Evolutionary conservation across 2,113 vertebrate genomes (phyloP), one percentile per base, ranked within the genome.

Genomic region (Anthoscopus minutus): DNA sequence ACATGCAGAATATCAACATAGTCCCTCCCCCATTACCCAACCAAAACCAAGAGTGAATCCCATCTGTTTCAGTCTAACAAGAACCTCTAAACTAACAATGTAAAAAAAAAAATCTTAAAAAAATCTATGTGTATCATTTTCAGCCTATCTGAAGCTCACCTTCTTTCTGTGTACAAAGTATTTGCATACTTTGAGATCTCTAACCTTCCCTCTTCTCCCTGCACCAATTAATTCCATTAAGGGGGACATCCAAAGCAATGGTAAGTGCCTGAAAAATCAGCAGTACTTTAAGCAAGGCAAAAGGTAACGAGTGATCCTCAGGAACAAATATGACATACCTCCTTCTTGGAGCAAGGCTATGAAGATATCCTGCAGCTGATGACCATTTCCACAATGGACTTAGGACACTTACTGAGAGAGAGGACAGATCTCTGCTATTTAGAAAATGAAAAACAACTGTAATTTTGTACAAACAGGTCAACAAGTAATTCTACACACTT

Each of bases 81-180:
- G 35, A 79, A 53, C 21, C 5, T 91, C 19, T 11, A 53, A 22
- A 73, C 2, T 58, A 18, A 42, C 3, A 37, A 2, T 10, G 24
- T 12, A 69, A 73, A 88, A 61, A 65, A 45, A 40, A 15, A 27
- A 22, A 25, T 15, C 15, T 15, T 18, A 25, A 28, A n/a, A n/a
- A 1, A 35, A 44, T 5, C 6, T 44, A 22, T 31, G 9, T 7
- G 5, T 33, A 28, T 37, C 0, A 28, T 70, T 77, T 70, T 69
- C 38, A 78, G 33, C 47, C 19, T 64, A 45, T 8, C 31, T 62
- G 45, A 89, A 77, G 54, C 19, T 81, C 44, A 76, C 20, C 5
- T 73, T 84, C 37, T 83, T 89, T 92, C 51, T 50, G 11, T 54
- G 78, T 47, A 47, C 27, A 30, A 67, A 79, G 7, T 33, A 73